Base-by-base conservation (phyloP, 2,797 vertebrate species). In the Jordanella pulchra region DNA sequence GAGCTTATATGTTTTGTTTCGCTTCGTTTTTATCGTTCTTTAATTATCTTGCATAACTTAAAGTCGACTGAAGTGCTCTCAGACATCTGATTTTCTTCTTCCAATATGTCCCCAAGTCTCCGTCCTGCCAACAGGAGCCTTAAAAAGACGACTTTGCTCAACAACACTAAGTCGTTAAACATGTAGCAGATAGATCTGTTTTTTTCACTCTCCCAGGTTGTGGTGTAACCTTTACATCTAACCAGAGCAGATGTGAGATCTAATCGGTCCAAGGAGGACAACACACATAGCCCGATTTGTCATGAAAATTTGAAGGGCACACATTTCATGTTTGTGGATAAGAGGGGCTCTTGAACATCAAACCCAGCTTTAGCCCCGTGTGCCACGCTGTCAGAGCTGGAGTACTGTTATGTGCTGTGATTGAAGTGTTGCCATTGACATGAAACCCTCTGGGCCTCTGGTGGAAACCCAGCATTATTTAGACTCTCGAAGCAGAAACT, bases 281-380 rank as follows among this genome's bases (percentile, higher is more conserved):
- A 51, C 60, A 58, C 64, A 54, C 21, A 25, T 53, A 28, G 73
- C 47, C 23, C 48, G 12, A 17, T 70, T 63, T 72, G 42, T 71
- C 45, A 72, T 70, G 45, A 50, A 2, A 78, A 30, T 27, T 73
- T 71, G 60, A 76, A 65, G 53, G 28, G 28, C 61, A 55, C 48
- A 67, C 11, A 47, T 21, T 23, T 68, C 4, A 56, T 65, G n/a
- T 50, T 44, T 30, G 61, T 65, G 32, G 7, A 32, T 21, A 65
- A 32, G 51, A 58, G 17, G 60, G 42, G 32, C 65, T 69, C 75
- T 54, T 70, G 54, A 76, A 65, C 58, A 66, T 67, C n/a, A 71
- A 55, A 58, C 76, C n/a, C 51, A 48, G 44, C 56, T 67, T 66
- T 25, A 64, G 55, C 17, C 32, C 23, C 1, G 12, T 18, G 28